Percentiles rank a stretch among this genome's conserved stretches.
These are phyloP conservation scores for Ursus arctos DNA, from an alignment of 2,113 vertebrate genomes.

Conservation along the genomic window DNA sequence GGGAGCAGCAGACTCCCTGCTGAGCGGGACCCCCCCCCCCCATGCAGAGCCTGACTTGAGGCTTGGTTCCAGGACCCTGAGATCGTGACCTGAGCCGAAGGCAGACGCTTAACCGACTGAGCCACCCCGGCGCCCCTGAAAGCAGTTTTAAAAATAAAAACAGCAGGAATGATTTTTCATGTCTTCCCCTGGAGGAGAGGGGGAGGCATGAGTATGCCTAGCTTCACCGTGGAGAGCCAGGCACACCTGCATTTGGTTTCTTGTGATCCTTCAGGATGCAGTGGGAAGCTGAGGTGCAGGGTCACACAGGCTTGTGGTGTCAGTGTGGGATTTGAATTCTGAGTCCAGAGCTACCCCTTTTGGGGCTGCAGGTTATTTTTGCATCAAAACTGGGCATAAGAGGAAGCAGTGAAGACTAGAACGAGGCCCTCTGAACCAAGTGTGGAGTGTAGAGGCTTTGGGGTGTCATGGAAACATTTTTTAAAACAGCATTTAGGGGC, in stretches of 20 bases:
- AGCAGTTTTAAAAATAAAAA: not conserved
- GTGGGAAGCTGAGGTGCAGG: rapidly evolving
- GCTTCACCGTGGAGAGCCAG: rapidly evolving
- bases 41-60: not conserved
- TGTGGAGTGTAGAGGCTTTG: rapidly evolving
- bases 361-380: rapidly evolving
- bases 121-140: not conserved
- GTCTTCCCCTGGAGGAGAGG: not conserved
- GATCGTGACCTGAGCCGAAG: not conserved
- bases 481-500: not conserved
- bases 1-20: not conserved
- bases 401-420: no score
- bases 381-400: rapidly evolving
- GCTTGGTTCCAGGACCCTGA: not conserved
- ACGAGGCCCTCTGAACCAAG: no score
- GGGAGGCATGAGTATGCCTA: rapidly evolving
- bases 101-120: not conserved
- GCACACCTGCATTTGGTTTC: rapidly evolving
- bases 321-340: not conserved
- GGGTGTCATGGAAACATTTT: not conserved
- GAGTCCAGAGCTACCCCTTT: not conserved
- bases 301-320: no score
- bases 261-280: rapidly evolving
- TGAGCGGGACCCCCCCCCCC: no score
- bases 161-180: not conserved